Evolutionary conservation across 2,113 vertebrate genomes (phyloP), one percentile per base, ranked within the genome.

Genomic region (Solea solea): DNA sequence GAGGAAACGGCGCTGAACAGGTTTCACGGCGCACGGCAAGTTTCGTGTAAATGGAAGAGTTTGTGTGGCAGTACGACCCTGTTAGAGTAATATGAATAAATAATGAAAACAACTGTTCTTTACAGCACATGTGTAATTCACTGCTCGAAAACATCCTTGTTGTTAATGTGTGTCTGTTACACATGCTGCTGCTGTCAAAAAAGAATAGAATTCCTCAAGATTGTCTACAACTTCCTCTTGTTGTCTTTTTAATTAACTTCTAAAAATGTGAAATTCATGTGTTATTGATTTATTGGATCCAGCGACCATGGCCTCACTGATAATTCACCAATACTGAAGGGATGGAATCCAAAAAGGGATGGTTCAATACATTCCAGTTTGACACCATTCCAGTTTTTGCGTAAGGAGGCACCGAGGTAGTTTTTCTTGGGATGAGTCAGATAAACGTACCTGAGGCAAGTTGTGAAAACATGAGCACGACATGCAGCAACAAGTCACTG

Each of bases 311-410:
- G 45, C 11, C 28, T 80, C 48, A 76, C 60, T 60, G 72, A 76
- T 76, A 64, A 76, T 73, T 60, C 39, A 66, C 45, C 64, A 45
- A 68, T 5, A 74, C 64, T 12, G 5, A 1, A 25, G 15, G 65
- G 66, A 14, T 21, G 42, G 5, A 7, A 61, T 49, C 25, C 1
- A 40, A 69, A 16, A 13, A 48, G 48, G 0, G 5, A 61, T 28
- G 40, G 14, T 58, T 25, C 7, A 25, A 40, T 54, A 39, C 8
- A 11, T 8, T 56, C 6, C n/a, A 51, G 11, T 55, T 9, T 3
- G 15, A 39, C 52, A 45, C 8, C 14, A 28, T 42, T 6, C 21
- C 25, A 8, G 64, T 61, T 64, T 7, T 8, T 9, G 16, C 3
- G 16, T 12, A 7, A 56, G 4, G 10, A 49, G 6, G 25, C 27